Evolutionary conservation across 2,113 vertebrate species (phyloP).

Genomic region (Ornithorhynchus anatinus): DNA sequence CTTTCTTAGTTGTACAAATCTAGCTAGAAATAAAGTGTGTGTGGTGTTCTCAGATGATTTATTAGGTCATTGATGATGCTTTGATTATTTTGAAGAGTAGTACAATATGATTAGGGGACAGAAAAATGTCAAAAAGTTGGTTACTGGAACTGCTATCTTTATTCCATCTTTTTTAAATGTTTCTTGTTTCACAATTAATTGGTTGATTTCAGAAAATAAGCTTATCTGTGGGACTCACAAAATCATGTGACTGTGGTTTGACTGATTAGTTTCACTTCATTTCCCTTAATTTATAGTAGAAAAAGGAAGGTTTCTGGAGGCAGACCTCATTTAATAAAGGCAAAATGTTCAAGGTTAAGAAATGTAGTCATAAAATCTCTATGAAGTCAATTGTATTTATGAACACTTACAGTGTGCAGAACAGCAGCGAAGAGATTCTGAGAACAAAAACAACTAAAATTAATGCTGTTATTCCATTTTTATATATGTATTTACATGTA

Average conservation of each 20-base stretch:
- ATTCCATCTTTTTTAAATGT: constrained; percentile 54
- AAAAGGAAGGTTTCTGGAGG: constrained; percentile 25
- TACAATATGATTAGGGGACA: constrained; percentile 22
- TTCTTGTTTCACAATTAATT: constrained; percentile 63
- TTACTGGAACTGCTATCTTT: constrained; percentile 51
- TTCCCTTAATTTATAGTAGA: constrained; percentile 55
- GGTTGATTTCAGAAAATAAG: constrained; percentile 47
- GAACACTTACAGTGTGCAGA: too few species aligned
- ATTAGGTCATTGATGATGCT: constrained; percentile 19
- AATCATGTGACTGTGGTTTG: constrained; percentile 52
- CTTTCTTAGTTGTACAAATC: constrained; percentile 2
- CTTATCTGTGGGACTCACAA: constrained; percentile 33
- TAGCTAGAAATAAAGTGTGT: constrained; percentile 9
- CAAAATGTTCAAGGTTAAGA: constrained; percentile 10
- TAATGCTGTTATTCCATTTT: too few species aligned
- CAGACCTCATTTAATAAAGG: constrained; percentile 38
- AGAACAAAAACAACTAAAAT: too few species aligned
- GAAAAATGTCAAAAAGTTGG: constrained; percentile 56
- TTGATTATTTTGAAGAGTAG: constrained; percentile 41
- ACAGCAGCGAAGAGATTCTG: too few species aligned
- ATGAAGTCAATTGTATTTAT: too few species aligned
- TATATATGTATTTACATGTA: too few species aligned
- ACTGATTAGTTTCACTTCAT: constrained; percentile 68
- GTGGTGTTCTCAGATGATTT: constrained; percentile 25
- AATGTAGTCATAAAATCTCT: too few species aligned